phyloP scores from a whole-genome alignment of 2,113 vertebrate species.

The Equus quagga region DNA sequence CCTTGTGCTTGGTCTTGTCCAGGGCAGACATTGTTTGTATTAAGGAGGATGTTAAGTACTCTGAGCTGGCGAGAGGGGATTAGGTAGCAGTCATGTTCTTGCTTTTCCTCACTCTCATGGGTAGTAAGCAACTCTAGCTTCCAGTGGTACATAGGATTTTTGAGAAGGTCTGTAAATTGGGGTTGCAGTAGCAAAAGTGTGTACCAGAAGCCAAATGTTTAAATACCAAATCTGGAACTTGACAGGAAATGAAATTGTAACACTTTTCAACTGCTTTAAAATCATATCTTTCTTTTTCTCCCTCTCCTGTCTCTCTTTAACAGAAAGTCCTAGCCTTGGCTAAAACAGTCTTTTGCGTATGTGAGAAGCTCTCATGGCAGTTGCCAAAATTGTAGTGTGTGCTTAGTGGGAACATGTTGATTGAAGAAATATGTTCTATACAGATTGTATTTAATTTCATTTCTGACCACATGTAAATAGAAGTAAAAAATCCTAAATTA shows the following conservation, averaged over 20 bases:
- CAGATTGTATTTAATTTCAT: conserved; percentile 40
- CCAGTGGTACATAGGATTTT: background rate
- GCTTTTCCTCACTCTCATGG: background rate
- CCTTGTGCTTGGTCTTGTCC: background rate
- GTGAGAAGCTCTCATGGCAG: conserved; percentile 10
- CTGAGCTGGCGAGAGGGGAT: background rate
- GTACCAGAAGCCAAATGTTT: conserved; percentile 6
- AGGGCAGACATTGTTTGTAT: background rate
- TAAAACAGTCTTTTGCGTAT: conserved; percentile 25
- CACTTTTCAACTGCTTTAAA: conserved; percentile 41
- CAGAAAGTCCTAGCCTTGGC: conserved; percentile 20
- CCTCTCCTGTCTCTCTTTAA: background rate
- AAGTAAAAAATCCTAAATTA: background rate
- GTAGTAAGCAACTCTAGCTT: background rate
- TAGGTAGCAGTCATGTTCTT: background rate
- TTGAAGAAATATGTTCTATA: conserved; percentile 51
- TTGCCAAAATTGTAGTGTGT: background rate
- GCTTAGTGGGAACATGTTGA: conserved; percentile 12
- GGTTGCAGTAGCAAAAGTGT: background rate
- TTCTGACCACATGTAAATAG: conserved; percentile 14
- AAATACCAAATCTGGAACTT: conserved; percentile 13
- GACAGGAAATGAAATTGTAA: conserved; percentile 40
- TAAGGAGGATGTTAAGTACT: background rate
- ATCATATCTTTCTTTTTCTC: background rate
- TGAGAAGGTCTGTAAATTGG: background rate